These are phyloP conservation scores for Malaclemys terrapin DNA, from an alignment of 2,113 vertebrate genomes.

Conservation along the genomic window DNA sequence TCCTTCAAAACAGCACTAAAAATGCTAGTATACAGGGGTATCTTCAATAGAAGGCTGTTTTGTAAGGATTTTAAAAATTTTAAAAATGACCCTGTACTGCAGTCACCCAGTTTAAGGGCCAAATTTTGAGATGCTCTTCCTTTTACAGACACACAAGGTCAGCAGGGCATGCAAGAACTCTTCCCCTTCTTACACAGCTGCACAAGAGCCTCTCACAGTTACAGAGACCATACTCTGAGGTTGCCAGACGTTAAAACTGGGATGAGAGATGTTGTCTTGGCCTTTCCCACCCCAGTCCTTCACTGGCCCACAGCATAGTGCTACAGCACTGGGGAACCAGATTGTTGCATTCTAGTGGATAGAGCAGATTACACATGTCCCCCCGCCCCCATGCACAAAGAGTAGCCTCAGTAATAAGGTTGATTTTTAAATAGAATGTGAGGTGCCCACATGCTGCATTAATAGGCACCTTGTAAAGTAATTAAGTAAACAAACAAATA, in stretches of 20 bases:
- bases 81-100: too few relatives aligned
- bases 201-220: neutral
- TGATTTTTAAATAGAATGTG: neutral
- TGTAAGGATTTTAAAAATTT: neutral
- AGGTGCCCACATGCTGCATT: neutral
- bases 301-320: too few relatives aligned
- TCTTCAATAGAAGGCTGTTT: neutral
- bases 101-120: neutral
- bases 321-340: neutral
- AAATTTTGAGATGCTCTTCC: neutral
- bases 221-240: neutral
- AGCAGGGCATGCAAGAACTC: neutral
- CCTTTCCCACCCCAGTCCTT: neutral
- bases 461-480: conserved; percentile 17
- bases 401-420: neutral
- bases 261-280: neutral
- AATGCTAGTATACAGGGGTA: neutral
- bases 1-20: neutral
- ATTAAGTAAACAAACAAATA: conserved; percentile 42
- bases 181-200: neutral
- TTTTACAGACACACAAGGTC: neutral
- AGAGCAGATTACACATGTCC: neutral
- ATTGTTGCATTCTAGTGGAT: neutral
- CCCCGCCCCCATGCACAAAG: neutral
- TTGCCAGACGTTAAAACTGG: neutral